phyloP scores from a whole-genome alignment of 1,140 invertebrate genomes.

The Theocolax elegans region DNA sequence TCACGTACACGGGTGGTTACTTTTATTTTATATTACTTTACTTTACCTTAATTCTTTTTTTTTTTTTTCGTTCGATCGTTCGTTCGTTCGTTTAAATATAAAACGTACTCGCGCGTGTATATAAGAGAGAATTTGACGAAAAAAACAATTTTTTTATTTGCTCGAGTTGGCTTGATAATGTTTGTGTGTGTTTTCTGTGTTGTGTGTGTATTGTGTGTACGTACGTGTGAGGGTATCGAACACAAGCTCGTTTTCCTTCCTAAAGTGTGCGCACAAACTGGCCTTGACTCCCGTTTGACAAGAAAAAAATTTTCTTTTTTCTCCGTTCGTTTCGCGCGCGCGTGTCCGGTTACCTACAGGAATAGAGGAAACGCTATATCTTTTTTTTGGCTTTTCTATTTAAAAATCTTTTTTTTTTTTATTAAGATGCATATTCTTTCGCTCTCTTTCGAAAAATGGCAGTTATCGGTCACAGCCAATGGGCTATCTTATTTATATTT shows the following conservation, averaged over 20 bases:
- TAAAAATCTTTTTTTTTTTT: slow-evolving; percentile 35
- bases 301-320: neutral
- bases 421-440: slow-evolving; percentile 42
- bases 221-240: neutral
- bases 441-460: slow-evolving; percentile 65
- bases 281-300: slow-evolving; percentile 42
- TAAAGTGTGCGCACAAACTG: slow-evolving; percentile 43
- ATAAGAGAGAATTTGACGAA: slow-evolving; percentile 28
- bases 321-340: neutral
- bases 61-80: slow-evolving; percentile 44
- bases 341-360: no score
- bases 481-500: slow-evolving; percentile 64
- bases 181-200: slow-evolving; percentile 36
- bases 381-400: slow-evolving; percentile 1
- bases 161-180: slow-evolving; percentile 39
- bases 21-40: no score
- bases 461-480: slow-evolving; percentile 69
- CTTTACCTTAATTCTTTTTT: slow-evolving; percentile 37
- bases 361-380: no score
- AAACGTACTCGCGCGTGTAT: slow-evolving; percentile 31
- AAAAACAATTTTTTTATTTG: slow-evolving; percentile 41
- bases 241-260: neutral
- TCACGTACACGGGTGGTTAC: no score
- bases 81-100: slow-evolving; percentile 23
- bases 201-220: no score